Base-by-base conservation (phyloP, 53 echinoderm and acorn worm genomes). In the Temnopleurus reevesii region DNA sequence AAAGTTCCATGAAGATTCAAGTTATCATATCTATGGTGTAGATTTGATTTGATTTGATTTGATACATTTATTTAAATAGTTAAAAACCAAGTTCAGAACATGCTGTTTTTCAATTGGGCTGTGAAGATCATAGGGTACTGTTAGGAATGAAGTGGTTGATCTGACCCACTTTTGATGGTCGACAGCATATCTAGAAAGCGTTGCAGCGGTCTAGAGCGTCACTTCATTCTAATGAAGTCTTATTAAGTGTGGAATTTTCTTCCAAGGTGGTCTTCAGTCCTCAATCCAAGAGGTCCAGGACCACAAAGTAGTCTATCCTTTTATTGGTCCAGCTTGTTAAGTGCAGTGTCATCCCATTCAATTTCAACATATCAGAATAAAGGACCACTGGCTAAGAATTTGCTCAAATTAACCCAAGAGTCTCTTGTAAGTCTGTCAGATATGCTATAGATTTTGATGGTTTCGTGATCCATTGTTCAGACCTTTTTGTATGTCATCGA, bases 391-490 rank as follows among this genome's bases (percentile, higher is more conserved):
- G 46, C 77, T 33, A 31, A 64, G 47, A 46, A 24, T 27, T 47
- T 47, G 49, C 18, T 36, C 56, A 25, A 35, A 4, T 53, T 82
- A 17, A 59, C 23, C 82, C 9, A 21, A 45, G 45, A 12, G 30
- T 36, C 34, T 34, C 3, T 46, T 15, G 26, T n/a, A 49, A 49
- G 64, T 49, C 45, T 30, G 46, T 87, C 87, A 85, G 51, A 87
- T 65, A 71, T 47, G 17, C 29, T 87, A 87, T 87, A 35, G 87
- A 87, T 87, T 24, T 35, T 49, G 71, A 49, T 64, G 51, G 49
- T 49, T 71, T 46, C 26, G 64, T 46, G 10, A 25, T 23, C 25
- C 38, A 57, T 41, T 58, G 60, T 59, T 60, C 28, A 21, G 27
- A 25, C 4, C 12, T 23, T 38, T 55, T 55, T 31, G 36, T 56